Percentiles rank a stretch among this genome's conserved stretches.
Evolutionary conservation across 2,888 invertebrate genomes (phyloP).

Genomic region (Conomelus anceps): DNA sequence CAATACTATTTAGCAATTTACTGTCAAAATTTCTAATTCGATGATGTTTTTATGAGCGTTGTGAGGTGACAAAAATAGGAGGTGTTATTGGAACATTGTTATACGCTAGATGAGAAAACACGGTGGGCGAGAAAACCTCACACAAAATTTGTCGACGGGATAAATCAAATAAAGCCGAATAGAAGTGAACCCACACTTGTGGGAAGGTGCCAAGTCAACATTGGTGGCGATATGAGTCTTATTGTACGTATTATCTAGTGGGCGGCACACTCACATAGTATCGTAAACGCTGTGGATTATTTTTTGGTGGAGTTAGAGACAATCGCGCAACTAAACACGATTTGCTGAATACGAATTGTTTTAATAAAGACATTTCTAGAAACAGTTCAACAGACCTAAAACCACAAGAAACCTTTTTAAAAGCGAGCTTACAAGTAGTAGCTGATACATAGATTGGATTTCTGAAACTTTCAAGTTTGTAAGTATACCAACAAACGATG

Average conservation of each 20-base stretch:
- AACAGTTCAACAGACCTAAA: background rate
- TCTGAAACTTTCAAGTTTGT: too few relatives aligned
- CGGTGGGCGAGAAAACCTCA: background rate
- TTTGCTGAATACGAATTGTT: background rate
- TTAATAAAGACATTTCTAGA: background rate
- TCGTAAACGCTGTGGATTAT: background rate
- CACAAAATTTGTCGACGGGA: background rate
- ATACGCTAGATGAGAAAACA: background rate
- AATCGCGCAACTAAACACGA: background rate
- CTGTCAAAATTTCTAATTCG: too few relatives aligned
- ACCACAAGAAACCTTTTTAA: background rate
- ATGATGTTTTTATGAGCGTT: background rate
- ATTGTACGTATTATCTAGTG: background rate
- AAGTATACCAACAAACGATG: too few relatives aligned
- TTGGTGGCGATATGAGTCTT: background rate
- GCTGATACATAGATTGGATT: too few relatives aligned
- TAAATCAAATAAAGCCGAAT: background rate
- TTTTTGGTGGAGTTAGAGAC: background rate
- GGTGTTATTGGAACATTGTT: background rate
- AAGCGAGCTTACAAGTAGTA: background rate
- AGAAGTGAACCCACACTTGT: background rate
- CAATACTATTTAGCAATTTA: too few relatives aligned
- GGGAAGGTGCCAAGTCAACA: background rate
- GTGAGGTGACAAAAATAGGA: background rate
- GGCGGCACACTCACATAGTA: too few relatives aligned